A percentile compares a stretch with the other conserved stretches of the same genome.
These are phyloP conservation scores for Scleropages formosus DNA, from an alignment of 2,797 vertebrate genomes.

Conservation along the genomic window DNA sequence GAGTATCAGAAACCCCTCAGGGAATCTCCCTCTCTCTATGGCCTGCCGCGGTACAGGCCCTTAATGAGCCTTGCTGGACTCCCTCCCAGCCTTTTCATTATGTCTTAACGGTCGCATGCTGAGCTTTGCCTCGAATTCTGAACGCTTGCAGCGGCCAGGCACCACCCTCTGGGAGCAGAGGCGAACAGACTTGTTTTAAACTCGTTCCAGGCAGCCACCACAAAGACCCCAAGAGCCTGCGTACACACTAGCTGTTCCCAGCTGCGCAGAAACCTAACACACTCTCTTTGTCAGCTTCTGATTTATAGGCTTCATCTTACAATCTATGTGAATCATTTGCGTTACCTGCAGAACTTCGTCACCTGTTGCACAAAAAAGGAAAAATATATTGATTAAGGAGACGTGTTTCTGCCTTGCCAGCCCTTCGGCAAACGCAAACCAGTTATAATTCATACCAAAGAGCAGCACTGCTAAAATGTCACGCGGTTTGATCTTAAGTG, in stretches of 20 bases:
- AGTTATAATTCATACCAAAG: not conserved
- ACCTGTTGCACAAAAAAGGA: constrained; percentile 1
- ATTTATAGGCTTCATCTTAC: constrained; percentile 13
- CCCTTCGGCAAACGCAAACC: not conserved
- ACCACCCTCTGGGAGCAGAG: constrained; percentile 9
- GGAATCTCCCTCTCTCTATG: constrained; percentile 36
- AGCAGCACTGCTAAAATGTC: no score
- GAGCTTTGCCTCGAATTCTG: not conserved
- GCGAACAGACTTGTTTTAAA: constrained; percentile 16
- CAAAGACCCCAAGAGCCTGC: not conserved
- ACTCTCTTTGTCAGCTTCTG: constrained; percentile 3
- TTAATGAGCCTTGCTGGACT: constrained; percentile 20
- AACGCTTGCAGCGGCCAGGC: not conserved
- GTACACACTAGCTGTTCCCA: not conserved
- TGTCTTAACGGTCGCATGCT: not conserved
- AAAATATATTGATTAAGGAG: constrained; percentile 10
- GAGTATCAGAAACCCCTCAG: constrained; percentile 11
- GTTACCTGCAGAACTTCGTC: constrained; percentile 11
- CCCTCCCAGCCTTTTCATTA: not conserved
- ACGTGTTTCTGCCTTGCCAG: not conserved
- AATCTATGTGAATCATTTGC: constrained; percentile 20
- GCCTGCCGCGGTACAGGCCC: constrained; percentile 19
- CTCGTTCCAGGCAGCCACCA: constrained; percentile 4
- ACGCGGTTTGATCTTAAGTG: no score
- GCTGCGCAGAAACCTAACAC: not conserved